These are phyloP conservation scores for Diachrysia chrysitis DNA, from an alignment of 2,888 invertebrate species.

Conservation along the genomic window DNA sequence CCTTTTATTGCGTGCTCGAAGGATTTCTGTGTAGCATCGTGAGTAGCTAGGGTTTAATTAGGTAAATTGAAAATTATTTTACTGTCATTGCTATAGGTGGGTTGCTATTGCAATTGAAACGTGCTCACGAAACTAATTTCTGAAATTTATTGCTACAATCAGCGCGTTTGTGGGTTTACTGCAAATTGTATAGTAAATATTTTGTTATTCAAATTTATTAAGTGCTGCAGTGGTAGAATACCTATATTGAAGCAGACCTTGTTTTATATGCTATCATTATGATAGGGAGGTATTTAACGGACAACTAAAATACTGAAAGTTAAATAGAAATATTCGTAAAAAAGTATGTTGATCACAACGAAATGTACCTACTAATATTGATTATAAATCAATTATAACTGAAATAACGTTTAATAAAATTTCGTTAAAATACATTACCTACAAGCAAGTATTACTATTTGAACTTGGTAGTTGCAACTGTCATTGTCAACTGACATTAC, in stretches of 20 bases:
- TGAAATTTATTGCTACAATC: slow-evolving; percentile 11
- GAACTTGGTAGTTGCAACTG: slow-evolving; percentile 13
- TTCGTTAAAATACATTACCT: too few species aligned
- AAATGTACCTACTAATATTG: too few species aligned
- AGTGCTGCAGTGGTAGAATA: neutral
- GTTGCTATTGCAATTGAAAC: slow-evolving; percentile 16
- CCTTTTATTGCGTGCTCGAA: slow-evolving; percentile 73
- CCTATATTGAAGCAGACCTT: neutral
- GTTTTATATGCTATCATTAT: neutral
- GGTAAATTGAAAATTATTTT: slow-evolving; percentile 57
- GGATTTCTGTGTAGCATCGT: slow-evolving; percentile 70
- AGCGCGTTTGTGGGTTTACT: neutral
- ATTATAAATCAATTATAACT: too few species aligned
- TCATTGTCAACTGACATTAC: slow-evolving; percentile 30
- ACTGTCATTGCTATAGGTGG: slow-evolving; percentile 41
- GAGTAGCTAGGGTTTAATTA: slow-evolving; percentile 60
- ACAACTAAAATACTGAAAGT: neutral
- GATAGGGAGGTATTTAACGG: neutral
- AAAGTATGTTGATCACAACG: too few species aligned
- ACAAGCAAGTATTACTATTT: too few species aligned
- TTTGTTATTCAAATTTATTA: neutral
- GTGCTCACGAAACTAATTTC: slow-evolving; percentile 3
- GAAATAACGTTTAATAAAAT: too few species aligned
- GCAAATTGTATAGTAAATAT: neutral
- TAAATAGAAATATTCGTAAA: too few species aligned